Percentiles rank a stretch among this genome's conserved stretches.
phyloP scores from a whole-genome alignment of 2,113 vertebrate species.

The Oenanthe oenanthe region DNA sequence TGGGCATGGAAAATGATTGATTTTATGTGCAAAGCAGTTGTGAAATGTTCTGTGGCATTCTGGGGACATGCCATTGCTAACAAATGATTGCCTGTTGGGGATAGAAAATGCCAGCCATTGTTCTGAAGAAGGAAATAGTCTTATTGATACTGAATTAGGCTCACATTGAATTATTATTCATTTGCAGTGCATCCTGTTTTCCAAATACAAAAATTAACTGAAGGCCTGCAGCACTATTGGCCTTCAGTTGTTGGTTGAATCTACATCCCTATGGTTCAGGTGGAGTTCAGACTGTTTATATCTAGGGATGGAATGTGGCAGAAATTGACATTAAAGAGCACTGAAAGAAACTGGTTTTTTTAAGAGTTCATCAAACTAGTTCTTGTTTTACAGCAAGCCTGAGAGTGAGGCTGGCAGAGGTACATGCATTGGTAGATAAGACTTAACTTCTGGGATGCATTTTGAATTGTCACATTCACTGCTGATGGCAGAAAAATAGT shows the following conservation, averaged over 20 bases:
- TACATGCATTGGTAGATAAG: background rate
- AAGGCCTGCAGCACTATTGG: background rate
- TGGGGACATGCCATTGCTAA: constrained; percentile 66
- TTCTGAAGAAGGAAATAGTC: constrained; percentile 67
- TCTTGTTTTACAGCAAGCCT: background rate
- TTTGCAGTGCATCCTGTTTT: constrained; percentile 38
- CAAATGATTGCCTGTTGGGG: constrained; percentile 60
- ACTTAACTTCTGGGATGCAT: background rate
- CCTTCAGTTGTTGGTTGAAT: background rate
- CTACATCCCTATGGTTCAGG: background rate
- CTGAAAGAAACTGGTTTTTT: background rate
- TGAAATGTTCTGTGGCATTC: constrained; percentile 62
- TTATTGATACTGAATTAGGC: constrained; percentile 63
- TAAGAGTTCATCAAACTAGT: background rate
- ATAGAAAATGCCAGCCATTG: constrained; percentile 67
- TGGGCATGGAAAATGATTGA: constrained; percentile 47
- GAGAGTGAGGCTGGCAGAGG: background rate
- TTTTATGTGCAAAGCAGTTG: constrained; percentile 58
- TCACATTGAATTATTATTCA: constrained; percentile 57
- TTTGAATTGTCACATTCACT: background rate
- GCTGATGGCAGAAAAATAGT: background rate
- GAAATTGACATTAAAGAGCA: background rate
- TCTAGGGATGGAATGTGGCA: background rate
- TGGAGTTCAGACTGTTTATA: background rate
- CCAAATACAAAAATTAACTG: constrained; percentile 26